Evolutionary conservation across 2,888 invertebrate genomes (phyloP), one percentile per base, ranked within the genome.

Genomic region (Sarcophaga caerulescens): DNA sequence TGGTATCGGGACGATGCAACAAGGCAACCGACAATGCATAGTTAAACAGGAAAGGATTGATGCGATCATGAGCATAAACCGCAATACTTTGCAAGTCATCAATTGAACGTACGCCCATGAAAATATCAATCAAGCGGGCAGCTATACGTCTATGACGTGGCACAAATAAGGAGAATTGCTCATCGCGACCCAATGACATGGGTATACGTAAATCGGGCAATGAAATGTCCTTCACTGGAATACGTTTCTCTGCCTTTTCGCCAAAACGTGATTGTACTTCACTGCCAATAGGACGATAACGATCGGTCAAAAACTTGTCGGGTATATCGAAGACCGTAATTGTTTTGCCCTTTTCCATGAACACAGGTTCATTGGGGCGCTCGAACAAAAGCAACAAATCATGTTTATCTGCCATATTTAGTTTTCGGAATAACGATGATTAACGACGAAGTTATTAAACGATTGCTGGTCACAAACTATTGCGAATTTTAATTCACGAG

Each of bases 1-100:
- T 94, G n/a, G 95, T 95, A 89, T 96, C 96, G 1, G 92, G 91
- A 19, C 94, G 93, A 93, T 97, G 96, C 88, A 96, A 93, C 60
- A 97, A 92, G 0, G 96, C 96, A 19, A 97, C 96, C 1, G 97
- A 96, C 44, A 95, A 94, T 25, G 96, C 95, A 91, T 97, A 97
- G 91, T 96, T 96, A 93, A 96, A 97, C 89, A 97, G 92, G 88
- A 96, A 95, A 0, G 97, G 96, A 92, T 97, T 97, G 6, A 97
- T 93, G 63, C 96, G 95, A 88, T 96, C 96, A 66, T 96, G 94
- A 59, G 95, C 94, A 90, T 94, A 97, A 19, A 95, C 95, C 63
- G 96, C 95, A 59, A 96, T 69, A 95, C 94, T 82, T 89, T 95
- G 93, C 85, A 97, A 94, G 87, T 97, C 96, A 0, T 96, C 96